Evolutionary conservation across 2,888 invertebrate genomes (phyloP).

Genomic region (Graphium colonna): DNA sequence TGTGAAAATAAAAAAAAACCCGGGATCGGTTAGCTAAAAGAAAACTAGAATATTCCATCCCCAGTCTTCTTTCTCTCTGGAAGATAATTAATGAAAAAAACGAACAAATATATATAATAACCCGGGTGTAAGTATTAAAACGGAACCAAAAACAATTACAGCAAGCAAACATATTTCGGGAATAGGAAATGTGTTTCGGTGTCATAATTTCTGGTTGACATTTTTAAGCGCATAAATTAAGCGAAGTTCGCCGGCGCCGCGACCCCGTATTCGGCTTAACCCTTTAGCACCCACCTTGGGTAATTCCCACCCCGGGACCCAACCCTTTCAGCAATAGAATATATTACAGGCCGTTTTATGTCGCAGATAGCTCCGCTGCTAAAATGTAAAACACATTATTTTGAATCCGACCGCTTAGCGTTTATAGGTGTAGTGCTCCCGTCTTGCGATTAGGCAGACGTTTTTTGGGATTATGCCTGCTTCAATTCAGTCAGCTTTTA

Average conservation of each 20-base stretch:
- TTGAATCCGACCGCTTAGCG: constrained; percentile 76
- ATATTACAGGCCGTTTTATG: constrained; percentile 80
- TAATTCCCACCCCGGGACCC: constrained; percentile 77
- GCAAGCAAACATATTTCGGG: constrained; percentile 51
- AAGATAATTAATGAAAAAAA: too few relatives aligned
- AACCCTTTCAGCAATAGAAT: constrained; percentile 81
- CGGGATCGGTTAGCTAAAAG: too few relatives aligned
- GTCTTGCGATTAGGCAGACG: constrained; percentile 72
- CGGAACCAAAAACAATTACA: constrained; percentile 22
- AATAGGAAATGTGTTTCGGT: constrained; percentile 77
- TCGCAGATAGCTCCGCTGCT: constrained; percentile 74
- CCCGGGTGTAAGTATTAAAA: background rate
- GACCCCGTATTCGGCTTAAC: constrained; percentile 79
- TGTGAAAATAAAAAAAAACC: too few relatives aligned
- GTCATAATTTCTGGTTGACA: constrained; percentile 79
- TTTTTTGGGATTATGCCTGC: constrained; percentile 67
- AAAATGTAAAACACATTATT: constrained; percentile 79
- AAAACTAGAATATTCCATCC: too few relatives aligned
- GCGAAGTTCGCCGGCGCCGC: constrained; percentile 72
- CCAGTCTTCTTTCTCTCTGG: too few relatives aligned
- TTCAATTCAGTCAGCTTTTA: constrained; percentile 51
- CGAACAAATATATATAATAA: too few relatives aligned
- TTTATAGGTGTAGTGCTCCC: constrained; percentile 76
- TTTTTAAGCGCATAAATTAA: constrained; percentile 81
- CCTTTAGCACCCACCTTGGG: constrained; percentile 81